phyloP scores from a whole-genome alignment of 1,140 invertebrate genomes.

The Daktulosphaira vitifoliae region DNA sequence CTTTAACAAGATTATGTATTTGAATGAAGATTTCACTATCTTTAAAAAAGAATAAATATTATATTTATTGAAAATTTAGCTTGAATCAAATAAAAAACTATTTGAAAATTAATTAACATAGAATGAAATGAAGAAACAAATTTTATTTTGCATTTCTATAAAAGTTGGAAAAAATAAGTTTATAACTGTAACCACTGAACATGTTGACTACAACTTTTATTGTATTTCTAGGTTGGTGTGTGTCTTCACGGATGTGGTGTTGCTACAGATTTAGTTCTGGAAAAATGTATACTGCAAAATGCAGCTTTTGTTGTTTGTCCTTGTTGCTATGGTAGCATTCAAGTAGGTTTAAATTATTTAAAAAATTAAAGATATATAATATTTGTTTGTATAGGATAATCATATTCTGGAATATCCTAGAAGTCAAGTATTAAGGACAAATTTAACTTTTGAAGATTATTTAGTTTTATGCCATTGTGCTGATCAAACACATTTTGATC shows the following conservation, averaged over 20 bases:
- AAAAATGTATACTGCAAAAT: conserved; percentile 63
- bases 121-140: too few species aligned
- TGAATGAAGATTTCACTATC: too few species aligned
- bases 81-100: too few species aligned
- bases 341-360: conserved; percentile 41
- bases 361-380: background rate
- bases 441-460: conserved; percentile 56
- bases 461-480: conserved; percentile 76
- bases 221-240: conserved; percentile 60
- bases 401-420: conserved; percentile 62
- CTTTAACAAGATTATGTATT: too few species aligned
- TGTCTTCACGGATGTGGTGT: conserved; percentile 90
- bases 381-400: conserved; percentile 45
- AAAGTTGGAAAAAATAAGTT: too few species aligned
- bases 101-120: too few species aligned
- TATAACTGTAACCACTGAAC: too few species aligned
- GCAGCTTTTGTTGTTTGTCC: conserved; percentile 85
- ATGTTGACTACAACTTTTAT: too few species aligned
- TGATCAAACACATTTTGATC: conserved; percentile 72
- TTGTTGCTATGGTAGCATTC: conserved; percentile 87
- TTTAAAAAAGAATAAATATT: too few species aligned
- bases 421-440: conserved; percentile 50
- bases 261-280: conserved; percentile 84
- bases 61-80: too few species aligned
- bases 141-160: too few species aligned